A percentile compares a stretch with the other conserved stretches of the same genome.
Evolutionary conservation across 92 coral and sea anemone genomes (phyloP).

Genomic region (Blastomussa wellsi): DNA sequence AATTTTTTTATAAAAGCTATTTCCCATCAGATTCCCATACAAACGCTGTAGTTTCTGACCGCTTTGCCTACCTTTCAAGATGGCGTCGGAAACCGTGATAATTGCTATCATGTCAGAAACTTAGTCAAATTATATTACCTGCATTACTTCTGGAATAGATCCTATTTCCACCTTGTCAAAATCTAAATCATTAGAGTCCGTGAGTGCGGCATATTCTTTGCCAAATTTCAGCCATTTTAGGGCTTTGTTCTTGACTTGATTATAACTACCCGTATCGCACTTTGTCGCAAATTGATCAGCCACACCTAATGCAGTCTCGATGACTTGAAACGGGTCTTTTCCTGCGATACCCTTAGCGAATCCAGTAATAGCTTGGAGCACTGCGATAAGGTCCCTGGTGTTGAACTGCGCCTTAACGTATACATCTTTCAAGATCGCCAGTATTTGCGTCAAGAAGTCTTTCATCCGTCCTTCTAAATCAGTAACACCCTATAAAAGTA

Average conservation of each 20-base stretch:
- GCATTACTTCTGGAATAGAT: conserved; percentile 32
- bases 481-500: background rate
- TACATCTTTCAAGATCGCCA: background rate
- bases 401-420: background rate
- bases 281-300: background rate
- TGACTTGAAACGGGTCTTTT: background rate
- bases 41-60: no score
- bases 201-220: background rate
- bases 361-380: conserved; percentile 7
- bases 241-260: background rate
- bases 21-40: no score
- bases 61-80: no score
- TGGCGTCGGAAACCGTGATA: no score
- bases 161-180: conserved; percentile 9
- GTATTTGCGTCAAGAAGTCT: background rate
- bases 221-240: conserved; percentile 28
- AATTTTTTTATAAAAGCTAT: no score
- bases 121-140: background rate
- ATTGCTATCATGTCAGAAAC: no score
- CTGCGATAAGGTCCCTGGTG: background rate
- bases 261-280: background rate
- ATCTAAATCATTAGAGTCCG: conserved; percentile 10
- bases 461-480: conserved; percentile 9
- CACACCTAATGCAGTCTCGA: background rate
- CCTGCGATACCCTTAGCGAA: background rate